Evolutionary conservation across 2,888 invertebrate genomes (phyloP).

Genomic region (Synanthedon tipuliformis): DNA sequence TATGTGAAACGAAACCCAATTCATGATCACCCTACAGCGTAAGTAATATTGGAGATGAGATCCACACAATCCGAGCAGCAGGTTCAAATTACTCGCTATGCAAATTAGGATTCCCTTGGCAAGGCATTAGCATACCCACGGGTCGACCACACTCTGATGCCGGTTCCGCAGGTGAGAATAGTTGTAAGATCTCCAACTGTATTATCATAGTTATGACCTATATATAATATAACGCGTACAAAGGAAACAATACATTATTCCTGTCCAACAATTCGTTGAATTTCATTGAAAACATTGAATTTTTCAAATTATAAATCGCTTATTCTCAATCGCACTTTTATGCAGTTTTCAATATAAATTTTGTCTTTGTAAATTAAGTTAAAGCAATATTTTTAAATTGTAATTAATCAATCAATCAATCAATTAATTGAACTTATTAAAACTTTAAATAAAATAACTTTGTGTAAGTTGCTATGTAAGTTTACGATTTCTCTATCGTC

Average conservation of each 20-base stretch:
- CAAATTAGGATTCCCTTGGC: conserved; percentile 18
- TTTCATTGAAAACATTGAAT: no score
- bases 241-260: no score
- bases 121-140: conserved; percentile 2
- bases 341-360: not conserved
- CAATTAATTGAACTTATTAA: no score
- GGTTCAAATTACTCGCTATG: conserved; percentile 25
- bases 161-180: not conserved
- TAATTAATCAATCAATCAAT: no score
- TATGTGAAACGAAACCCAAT: not conserved
- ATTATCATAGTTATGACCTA: not conserved
- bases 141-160: conserved; percentile 1
- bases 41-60: not conserved
- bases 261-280: no score
- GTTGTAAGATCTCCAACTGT: not conserved
- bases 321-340: not conserved
- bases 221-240: not conserved
- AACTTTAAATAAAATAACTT: no score
- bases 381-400: no score
- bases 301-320: no score
- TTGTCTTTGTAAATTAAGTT: no score
- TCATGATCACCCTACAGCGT: conserved; percentile 1
- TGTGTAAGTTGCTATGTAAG: no score
- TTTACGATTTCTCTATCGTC: no score
- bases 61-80: conserved; percentile 10